Evolutionary conservation across 1,140 invertebrate species (phyloP).

Genomic region (Wiebesia pumilae): DNA sequence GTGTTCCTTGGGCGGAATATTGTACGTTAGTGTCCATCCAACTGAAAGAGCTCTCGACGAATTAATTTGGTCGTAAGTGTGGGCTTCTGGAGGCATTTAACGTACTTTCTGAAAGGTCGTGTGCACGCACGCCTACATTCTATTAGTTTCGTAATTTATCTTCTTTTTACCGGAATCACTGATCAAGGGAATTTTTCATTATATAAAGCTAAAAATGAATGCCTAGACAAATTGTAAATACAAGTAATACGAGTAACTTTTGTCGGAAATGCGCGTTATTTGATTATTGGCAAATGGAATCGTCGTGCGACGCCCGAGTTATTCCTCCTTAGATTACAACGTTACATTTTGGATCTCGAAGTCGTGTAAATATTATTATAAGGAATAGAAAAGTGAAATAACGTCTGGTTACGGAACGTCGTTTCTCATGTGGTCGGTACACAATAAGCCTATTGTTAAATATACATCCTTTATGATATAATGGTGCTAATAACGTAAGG

Average conservation of each 20-base stretch:
- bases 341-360: not conserved
- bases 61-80: not conserved
- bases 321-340: not conserved
- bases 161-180: not conserved
- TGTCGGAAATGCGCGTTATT: not conserved
- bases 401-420: not conserved
- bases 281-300: not conserved
- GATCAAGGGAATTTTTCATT: not conserved
- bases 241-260: not conserved
- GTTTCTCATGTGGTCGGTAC: slow-evolving; percentile 1
- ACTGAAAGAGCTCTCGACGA: not conserved
- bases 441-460: slow-evolving; percentile 10
- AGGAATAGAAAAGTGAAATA: not conserved
- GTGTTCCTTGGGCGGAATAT: not conserved
- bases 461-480: not conserved
- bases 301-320: not conserved
- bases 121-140: not conserved
- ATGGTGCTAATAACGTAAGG: not conserved
- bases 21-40: not conserved
- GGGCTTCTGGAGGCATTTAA: slow-evolving; percentile 9
- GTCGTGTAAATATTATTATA: slow-evolving; percentile 19
- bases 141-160: not conserved
- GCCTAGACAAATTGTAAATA: slow-evolving; percentile 1
- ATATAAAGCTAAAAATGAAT: no score
- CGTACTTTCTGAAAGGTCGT: not conserved